A percentile compares a stretch with the other conserved stretches of the same genome.
These are phyloP conservation scores for Cololabis saira DNA, from an alignment of 2,113 vertebrate genomes.

Conservation along the genomic window DNA sequence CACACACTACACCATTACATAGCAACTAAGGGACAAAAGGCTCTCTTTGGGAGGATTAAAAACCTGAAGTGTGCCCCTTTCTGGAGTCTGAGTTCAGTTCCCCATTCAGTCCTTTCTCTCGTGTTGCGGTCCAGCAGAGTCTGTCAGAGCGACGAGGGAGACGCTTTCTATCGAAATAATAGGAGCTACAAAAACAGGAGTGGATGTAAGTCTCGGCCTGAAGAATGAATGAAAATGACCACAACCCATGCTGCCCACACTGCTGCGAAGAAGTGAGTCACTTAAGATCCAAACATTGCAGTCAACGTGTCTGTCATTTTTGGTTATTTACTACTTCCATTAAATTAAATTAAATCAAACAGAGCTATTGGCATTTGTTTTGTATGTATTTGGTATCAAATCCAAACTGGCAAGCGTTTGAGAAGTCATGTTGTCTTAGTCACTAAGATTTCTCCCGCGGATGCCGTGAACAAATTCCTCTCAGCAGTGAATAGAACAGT, in stretches of 20 bases:
- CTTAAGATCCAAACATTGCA: neutral
- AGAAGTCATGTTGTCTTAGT: too few relatives aligned
- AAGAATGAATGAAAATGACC: constrained; percentile 34
- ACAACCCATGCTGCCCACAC: constrained; percentile 4
- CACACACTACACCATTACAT: constrained; percentile 49
- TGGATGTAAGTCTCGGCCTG: constrained; percentile 6
- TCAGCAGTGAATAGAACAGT: too few relatives aligned
- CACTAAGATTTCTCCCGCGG: too few relatives aligned
- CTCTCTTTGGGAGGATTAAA: constrained; percentile 41
- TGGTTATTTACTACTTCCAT: too few relatives aligned
- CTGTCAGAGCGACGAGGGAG: constrained; percentile 10
- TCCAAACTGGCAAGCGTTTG: too few relatives aligned
- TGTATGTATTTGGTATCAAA: too few relatives aligned
- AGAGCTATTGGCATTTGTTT: too few relatives aligned
- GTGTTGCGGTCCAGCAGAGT: constrained; percentile 29
- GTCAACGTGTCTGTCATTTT: neutral
- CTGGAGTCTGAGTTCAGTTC: constrained; percentile 54
- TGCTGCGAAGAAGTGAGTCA: neutral
- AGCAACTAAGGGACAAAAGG: constrained; percentile 63
- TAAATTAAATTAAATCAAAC: too few relatives aligned
- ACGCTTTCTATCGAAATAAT: constrained; percentile 34
- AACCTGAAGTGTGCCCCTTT: constrained; percentile 69
- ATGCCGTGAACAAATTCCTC: too few relatives aligned
- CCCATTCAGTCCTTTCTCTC: constrained; percentile 54
- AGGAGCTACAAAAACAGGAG: constrained; percentile 17